Evolutionary conservation across 2,797 vertebrate species (phyloP).

Genomic region (Myotis myotis): DNA sequence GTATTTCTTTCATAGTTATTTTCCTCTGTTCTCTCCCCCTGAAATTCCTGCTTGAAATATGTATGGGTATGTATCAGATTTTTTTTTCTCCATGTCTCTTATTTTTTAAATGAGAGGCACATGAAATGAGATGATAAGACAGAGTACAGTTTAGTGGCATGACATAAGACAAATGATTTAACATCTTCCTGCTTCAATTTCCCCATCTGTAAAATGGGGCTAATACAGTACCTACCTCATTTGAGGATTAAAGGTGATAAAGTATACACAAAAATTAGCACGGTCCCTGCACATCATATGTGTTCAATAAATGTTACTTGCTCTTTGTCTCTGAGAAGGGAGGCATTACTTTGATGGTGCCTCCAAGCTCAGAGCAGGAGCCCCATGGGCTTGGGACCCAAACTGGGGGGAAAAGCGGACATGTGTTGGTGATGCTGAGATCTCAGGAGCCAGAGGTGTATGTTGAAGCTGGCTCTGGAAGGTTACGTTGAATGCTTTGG

Average conservation of each 20-base stretch:
- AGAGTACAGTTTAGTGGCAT: not conserved
- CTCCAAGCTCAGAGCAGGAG: not conserved
- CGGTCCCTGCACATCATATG: not conserved
- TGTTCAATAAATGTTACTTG: not conserved
- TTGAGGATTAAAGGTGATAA: not conserved
- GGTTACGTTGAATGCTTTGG: not conserved
- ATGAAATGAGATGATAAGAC: not conserved
- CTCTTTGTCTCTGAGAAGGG: not conserved
- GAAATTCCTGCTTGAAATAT: not conserved
- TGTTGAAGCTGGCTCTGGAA: not conserved
- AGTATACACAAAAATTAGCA: not conserved
- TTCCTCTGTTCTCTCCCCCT: not conserved
- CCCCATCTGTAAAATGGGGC: not conserved
- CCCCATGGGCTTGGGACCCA: too few species aligned
- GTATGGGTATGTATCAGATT: not conserved
- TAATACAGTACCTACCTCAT: not conserved
- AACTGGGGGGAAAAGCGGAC: accelerated
- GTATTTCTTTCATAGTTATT: not conserved
- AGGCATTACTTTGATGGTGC: not conserved
- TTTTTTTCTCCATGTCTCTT: not conserved
- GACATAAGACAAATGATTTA: not conserved
- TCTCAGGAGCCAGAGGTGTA: not conserved
- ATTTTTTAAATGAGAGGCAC: not conserved
- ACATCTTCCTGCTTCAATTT: not conserved
- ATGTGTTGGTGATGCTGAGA: not conserved